Base-by-base conservation (phyloP, 2,797 vertebrate species). In the Cottoperca gobio region DNA sequence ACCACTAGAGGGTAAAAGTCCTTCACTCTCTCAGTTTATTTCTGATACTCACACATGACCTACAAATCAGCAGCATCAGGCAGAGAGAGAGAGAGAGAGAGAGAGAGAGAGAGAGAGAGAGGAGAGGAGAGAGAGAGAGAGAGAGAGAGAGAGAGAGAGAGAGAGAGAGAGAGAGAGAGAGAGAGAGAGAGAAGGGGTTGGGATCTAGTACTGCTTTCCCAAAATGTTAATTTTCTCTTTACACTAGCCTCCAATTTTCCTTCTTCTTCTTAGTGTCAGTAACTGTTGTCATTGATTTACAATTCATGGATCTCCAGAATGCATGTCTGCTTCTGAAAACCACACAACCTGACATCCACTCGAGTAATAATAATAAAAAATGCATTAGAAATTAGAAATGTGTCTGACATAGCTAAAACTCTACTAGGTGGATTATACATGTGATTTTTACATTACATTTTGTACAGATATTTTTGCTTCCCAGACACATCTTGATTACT, bases 1-100 rank as follows among this genome's bases (percentile, higher is more conserved):
- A 69, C 90, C 88, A 91, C 89, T 89, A 91, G 87, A 89, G 88
- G 90, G 88, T 78, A 83, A 88, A 85, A 76, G 69, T 73, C 78
- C 62, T 78, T 73, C 68, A 26, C 53, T 55, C 70, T 64, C 64
- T 65, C 43, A 21, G 55, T 82, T 84, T 83, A 73, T 87, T 73
- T 65, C 74, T 78, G 74, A 84, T 68, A 10, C 81, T 86, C 84
- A 79, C 79, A 83, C 82, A 87, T 88, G 86, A 92, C 88, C 88
- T 86, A 91, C 78, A 88, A 91, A 91, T 79, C 73, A 70, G 60
- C 73, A 62, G 76, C 73, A 79, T 76, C 76, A 79, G 49, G 79
- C 69, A 82, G 54, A 37, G n/a, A 43, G 42, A 66, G 71, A 69
- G 53, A 55, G 24, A 83, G n/a, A 43, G 54, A 53, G 67, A 78